Evolutionary conservation across 2,113 vertebrate species (phyloP), one percentile per base, ranked within the genome.

Genomic region (Beaufortia kweichowensis): DNA sequence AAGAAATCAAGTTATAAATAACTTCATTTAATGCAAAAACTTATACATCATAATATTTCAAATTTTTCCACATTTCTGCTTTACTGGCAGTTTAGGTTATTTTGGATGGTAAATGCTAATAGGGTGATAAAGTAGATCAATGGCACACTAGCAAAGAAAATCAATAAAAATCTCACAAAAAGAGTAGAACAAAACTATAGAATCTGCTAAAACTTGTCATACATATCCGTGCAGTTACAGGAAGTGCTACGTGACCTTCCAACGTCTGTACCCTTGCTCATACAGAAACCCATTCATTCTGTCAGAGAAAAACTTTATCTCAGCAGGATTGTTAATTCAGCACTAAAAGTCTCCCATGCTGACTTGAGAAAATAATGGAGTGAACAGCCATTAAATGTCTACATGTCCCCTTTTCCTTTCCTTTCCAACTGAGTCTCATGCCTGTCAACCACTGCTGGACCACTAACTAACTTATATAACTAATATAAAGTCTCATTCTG

Each of bases 291-390:
- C 23, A 26, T 72, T 59, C 23, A 28, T 12, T 59, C 15, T 12
- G 9, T 41, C 53, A 71, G 23, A 8, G 24, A n/a, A 39, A 28
- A 2, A 0, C 55, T 57, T 71, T 41, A 43, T 72, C 55, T 59
- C 31, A 59, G 33, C 69, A 59, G 69, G 69, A 72, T 23, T 72
- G 69, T 72, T 72, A 72, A 72, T 72, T 72, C 55, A 72, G 69
- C 69, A 72, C 23, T 59, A 43, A 59, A 72, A 59, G 33, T 59
- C 23, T 59, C 6, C 53, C 23, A 43, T 59, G 55, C 55, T 72
- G 69, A 72, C 69, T 43, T 15, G 33, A 15, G 33, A 72, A 43
- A 72, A 28, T 7, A 59, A 55, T n/a, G 17, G n/a, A 1, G 15
- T 35, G 14, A 35, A 50, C 69, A 59, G 15, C 23, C 69, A 72